A percentile compares a stretch with the other conserved stretches of the same genome.
Conservation (phyloP, 2,797 vertebrate genomes). For the Gymnoscopelus microlampas region DNA sequence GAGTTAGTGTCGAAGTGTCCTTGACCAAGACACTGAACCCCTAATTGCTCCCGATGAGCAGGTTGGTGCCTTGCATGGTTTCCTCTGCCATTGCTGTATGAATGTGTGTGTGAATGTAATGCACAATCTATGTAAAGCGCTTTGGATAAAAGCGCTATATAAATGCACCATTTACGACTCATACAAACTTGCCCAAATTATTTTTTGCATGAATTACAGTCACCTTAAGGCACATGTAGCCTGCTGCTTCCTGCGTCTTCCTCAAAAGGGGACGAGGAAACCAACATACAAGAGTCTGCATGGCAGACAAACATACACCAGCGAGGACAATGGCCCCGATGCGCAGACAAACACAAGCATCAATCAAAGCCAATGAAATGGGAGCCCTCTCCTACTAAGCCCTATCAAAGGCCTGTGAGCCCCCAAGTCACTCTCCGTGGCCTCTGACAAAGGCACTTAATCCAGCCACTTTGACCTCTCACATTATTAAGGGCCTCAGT, state of each 20-base stretch:
- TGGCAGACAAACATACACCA: conserved; percentile 79
- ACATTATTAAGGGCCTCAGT: conserved; percentile 92
- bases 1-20: too few species aligned
- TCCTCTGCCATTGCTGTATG: too few species aligned
- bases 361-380: conserved; percentile 81
- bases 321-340: conserved; percentile 70
- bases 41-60: too few species aligned
- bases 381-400: conserved; percentile 80
- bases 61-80: too few species aligned
- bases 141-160: too few species aligned
- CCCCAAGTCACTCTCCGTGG: conserved; percentile 75
- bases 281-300: conserved; percentile 72
- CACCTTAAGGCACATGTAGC: conserved; percentile 31
- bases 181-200: too few species aligned
- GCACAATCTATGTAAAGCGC: too few species aligned
- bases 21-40: too few species aligned
- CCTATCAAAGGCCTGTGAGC: conserved; percentile 80
- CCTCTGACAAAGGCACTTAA: conserved; percentile 90
- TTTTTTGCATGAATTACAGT: too few species aligned
- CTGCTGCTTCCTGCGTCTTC: conserved; percentile 56
- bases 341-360: conserved; percentile 79
- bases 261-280: conserved; percentile 73
- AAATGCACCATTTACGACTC: too few species aligned
- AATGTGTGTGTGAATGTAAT: too few species aligned
- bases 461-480: conserved; percentile 92